Percentiles rank a stretch among this genome's conserved stretches.
Evolutionary conservation across 1,140 invertebrate species (phyloP).

Genomic region (Bicyclus anynana): DNA sequence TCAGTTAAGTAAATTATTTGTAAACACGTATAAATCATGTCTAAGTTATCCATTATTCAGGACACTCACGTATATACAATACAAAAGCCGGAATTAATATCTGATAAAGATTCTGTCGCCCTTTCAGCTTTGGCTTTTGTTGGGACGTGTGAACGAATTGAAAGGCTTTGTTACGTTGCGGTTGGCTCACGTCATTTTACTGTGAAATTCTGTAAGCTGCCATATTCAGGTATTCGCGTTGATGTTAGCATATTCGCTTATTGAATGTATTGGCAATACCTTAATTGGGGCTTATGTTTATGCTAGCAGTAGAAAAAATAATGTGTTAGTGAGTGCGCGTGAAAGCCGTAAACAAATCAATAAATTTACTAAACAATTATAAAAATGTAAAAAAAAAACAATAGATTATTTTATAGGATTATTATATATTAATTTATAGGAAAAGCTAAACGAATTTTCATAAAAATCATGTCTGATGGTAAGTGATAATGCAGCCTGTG

Average conservation of each 20-base stretch:
- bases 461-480: no score
- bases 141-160: slow-evolving; percentile 35
- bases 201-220: slow-evolving; percentile 47
- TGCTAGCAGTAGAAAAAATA: no score
- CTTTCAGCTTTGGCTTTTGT: slow-evolving; percentile 24
- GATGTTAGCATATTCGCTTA: slow-evolving; percentile 20
- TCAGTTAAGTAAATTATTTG: neutral
- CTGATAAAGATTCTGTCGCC: slow-evolving; percentile 25
- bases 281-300: neutral
- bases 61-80: slow-evolving; percentile 2
- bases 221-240: slow-evolving; percentile 28
- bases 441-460: no score
- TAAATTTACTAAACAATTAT: no score
- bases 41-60: neutral
- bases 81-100: slow-evolving; percentile 20
- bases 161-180: slow-evolving; percentile 50
- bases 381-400: no score
- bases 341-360: no score
- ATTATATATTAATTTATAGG: no score
- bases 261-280: no score
- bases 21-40: neutral
- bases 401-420: no score
- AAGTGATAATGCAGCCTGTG: no score
- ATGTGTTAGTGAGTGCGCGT: no score
- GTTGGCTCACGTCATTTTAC: slow-evolving; percentile 46